Base-by-base conservation (phyloP, 2,113 vertebrate genomes). In the Formicarius rufipectus region DNA sequence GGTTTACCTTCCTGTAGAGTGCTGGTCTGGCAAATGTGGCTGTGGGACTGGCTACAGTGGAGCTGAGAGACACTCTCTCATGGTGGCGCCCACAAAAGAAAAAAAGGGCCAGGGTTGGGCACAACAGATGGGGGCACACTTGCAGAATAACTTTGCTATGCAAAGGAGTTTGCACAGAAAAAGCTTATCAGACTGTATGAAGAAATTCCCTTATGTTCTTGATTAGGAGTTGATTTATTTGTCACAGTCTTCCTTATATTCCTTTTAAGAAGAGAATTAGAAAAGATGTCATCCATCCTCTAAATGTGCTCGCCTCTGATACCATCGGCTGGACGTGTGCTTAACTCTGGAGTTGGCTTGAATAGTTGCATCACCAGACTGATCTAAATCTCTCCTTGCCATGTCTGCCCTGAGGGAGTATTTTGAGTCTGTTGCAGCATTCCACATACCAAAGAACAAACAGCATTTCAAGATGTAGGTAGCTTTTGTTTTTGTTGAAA, bases 41-140 rank as follows among this genome's bases (percentile, higher is more conserved):
- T 12, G 44, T 45, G 78, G 45, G 25, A 62, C 14, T 8, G 17
- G 30, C 62, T 0, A 8, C 31, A 21, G 10, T 55, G 42, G 19
- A 71, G 30, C 47, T 0, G 1, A 17, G 24, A 0, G 7, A 35
- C 24, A 1, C 5, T 33, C 33, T 8, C 8, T 10, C 12, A 3
- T 4, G 33, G 31, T 35, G 42, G 22, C 44, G 60, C 31, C 63
- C 9, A 25, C 49, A 0, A n/a, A n/a, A n/a, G 4, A 49, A 31
- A 23, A 42, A 28, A 64, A 37, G 59, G 30, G 22, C 6, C 44
- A 24, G 10, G 6, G 10, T 39, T 28, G n/a, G 31, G 21, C 2
- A 3, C 37, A 40, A 11, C n/a, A 31, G 47, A 3, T 0, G 0
- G 10, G 10, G 35, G 21, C 27, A 33, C 14, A 72, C 15, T 8